phyloP scores from a whole-genome alignment of 2,888 invertebrate genomes.

The Calameuta filiformis region DNA sequence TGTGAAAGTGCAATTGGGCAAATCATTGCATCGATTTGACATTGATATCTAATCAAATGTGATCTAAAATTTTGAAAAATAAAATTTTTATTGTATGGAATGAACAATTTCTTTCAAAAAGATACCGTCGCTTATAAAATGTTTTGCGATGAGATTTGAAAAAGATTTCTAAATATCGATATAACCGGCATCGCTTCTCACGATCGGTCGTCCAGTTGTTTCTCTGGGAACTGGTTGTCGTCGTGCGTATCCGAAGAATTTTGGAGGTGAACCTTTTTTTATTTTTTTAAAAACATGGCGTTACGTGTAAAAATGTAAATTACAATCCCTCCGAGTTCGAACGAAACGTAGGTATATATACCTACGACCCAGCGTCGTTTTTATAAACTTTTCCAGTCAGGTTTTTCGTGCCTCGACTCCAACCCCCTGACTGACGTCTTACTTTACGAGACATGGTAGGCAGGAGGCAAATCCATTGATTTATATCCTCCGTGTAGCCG shows the following conservation, averaged over 20 bases:
- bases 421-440: conserved; percentile 16
- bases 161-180: background rate
- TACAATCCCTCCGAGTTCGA: background rate
- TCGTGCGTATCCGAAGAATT: background rate
- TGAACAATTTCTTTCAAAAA: background rate
- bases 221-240: background rate
- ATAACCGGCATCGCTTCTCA: background rate
- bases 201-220: background rate
- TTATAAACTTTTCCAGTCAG: background rate
- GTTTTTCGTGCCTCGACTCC: background rate
- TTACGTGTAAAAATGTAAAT: conserved; percentile 5
- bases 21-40: background rate
- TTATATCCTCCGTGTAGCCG: conserved; percentile 16
- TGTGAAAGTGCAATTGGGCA: background rate
- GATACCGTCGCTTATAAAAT: background rate
- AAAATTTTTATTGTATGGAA: background rate
- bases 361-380: background rate
- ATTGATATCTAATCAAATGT: background rate
- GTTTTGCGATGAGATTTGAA: background rate
- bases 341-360: background rate
- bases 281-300: background rate
- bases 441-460: conserved; percentile 19
- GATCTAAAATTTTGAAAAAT: background rate
- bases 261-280: background rate
- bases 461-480: conserved; percentile 22